These are phyloP conservation scores for Lycaon pictus DNA, from an alignment of 2,113 vertebrate genomes.

Conservation along the genomic window DNA sequence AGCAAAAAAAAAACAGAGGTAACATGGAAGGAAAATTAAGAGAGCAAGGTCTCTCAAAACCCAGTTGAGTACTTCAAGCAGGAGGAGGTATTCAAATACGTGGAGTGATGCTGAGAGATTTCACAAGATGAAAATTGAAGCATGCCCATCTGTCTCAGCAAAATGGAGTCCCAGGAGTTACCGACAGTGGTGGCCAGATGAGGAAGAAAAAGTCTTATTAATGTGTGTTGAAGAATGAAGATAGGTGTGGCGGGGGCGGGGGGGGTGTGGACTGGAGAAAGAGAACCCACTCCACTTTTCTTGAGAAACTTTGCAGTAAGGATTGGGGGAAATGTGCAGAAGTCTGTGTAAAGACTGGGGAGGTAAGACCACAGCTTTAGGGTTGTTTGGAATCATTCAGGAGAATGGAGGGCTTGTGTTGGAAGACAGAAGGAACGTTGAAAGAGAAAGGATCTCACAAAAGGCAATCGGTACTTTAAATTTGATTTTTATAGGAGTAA, in stretches of 20 bases:
- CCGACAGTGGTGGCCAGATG: accelerated
- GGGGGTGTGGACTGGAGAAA: background rate
- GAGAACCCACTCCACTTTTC: background rate
- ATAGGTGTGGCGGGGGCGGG: accelerated
- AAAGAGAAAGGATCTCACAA: background rate
- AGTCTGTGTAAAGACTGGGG: background rate
- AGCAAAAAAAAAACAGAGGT: background rate
- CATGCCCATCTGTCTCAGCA: background rate
- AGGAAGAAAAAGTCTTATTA: background rate
- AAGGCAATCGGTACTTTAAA: background rate
- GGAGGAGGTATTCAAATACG: background rate
- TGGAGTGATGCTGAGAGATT: background rate
- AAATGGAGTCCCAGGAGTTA: background rate
- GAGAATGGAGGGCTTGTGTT: no score
- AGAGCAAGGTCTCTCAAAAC: background rate
- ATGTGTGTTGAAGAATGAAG: background rate
- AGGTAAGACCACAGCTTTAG: accelerated
- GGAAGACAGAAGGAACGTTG: accelerated
- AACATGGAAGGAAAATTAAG: background rate
- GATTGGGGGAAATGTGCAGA: accelerated
- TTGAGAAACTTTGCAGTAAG: background rate
- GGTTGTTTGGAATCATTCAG: background rate
- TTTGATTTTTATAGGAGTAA: background rate
- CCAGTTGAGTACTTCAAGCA: background rate
- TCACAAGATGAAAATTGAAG: background rate